These are phyloP conservation scores for Tubulanus polymorphus DNA, from an alignment of 2,888 invertebrate species.

Conservation along the genomic window DNA sequence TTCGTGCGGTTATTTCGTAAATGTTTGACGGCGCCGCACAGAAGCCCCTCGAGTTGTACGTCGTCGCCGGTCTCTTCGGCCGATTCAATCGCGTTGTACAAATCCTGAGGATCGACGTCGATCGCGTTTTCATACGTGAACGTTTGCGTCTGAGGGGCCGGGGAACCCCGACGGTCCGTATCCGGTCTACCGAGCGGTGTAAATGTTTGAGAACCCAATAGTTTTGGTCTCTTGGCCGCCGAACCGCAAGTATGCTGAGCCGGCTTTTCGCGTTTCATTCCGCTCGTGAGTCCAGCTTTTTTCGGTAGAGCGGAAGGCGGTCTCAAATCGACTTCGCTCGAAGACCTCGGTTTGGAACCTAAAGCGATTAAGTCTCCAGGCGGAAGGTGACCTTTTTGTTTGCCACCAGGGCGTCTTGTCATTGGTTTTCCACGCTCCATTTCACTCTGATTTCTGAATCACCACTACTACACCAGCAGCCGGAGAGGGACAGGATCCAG, in stretches of 20 bases:
- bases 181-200: conserved; percentile 41
- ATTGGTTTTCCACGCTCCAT: too few relatives aligned
- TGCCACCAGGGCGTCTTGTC: too few relatives aligned
- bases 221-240: conserved; percentile 51
- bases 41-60: conserved; percentile 67
- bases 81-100: conserved; percentile 71
- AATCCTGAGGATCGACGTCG: conserved; percentile 76
- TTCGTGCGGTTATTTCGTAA: conserved; percentile 75
- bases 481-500: too few relatives aligned
- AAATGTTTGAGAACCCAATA: conserved; percentile 34
- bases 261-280: conserved; percentile 68
- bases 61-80: conserved; percentile 75
- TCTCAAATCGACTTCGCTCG: too few relatives aligned
- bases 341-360: too few relatives aligned
- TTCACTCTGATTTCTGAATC: too few relatives aligned
- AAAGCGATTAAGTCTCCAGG: conserved; percentile 53
- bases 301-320: too few relatives aligned
- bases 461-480: too few relatives aligned
- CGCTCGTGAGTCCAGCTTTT: too few relatives aligned
- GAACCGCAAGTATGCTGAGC: conserved; percentile 34
- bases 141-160: conserved; percentile 27
- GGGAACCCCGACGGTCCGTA: conserved; percentile 30
- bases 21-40: conserved; percentile 84
- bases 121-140: conserved; percentile 61
- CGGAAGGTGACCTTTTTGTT: conserved; percentile 37